phyloP scores from a whole-genome alignment of 2,888 invertebrate species.

The Epinotia nisella region DNA sequence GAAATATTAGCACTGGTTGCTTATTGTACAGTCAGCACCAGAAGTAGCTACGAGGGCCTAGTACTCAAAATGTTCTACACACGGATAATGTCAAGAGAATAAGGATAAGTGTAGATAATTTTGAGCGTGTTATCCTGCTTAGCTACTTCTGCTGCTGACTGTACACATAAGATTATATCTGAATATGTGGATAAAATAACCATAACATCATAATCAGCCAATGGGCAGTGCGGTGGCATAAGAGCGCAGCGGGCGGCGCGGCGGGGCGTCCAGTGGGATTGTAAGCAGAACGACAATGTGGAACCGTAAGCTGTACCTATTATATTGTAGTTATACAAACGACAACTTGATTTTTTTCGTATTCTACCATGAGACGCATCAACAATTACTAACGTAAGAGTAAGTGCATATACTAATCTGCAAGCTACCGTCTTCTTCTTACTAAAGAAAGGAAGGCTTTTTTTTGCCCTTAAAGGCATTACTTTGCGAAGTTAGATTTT shows the following conservation, averaged over 20 bases:
- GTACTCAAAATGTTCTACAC: no score
- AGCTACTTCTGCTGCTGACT: no score
- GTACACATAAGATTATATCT: neutral
- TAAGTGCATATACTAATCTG: neutral
- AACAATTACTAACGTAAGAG: neutral
- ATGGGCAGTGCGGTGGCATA: slow-evolving; percentile 21
- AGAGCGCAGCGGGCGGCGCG: slow-evolving; percentile 13
- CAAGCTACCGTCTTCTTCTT: no score
- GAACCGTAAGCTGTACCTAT: neutral
- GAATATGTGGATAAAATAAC: slow-evolving; percentile 6
- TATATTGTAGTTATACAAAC: neutral
- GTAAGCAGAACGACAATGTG: slow-evolving; percentile 1
- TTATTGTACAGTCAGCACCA: no score
- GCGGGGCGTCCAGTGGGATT: slow-evolving; percentile 5
- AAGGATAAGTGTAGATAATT: neutral
- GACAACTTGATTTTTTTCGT: neutral
- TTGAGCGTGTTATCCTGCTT: neutral
- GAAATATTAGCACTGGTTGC: no score
- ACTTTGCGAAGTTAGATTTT: no score
- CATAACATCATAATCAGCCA: slow-evolving; percentile 29
- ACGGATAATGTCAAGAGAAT: neutral
- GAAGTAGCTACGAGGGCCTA: no score
- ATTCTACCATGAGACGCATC: neutral
- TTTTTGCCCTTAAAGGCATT: no score
- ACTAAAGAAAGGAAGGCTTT: no score